These are phyloP conservation scores for Caenorhabditis imperialis DNA, from an alignment of 2,888 invertebrate species.

Conservation along the genomic window DNA sequence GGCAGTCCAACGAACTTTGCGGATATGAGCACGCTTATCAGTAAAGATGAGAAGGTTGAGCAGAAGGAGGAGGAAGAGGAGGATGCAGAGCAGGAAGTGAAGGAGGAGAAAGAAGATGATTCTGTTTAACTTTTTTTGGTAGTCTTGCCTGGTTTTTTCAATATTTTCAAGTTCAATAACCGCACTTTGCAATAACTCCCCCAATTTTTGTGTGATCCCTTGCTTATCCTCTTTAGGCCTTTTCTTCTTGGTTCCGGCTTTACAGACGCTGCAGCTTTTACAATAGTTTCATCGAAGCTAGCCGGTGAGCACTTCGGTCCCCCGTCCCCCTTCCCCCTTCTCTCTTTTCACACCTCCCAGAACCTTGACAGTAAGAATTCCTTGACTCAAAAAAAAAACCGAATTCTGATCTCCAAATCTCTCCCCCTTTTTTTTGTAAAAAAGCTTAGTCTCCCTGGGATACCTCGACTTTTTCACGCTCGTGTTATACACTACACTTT, in stretches of 20 bases:
- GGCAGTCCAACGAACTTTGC: conserved; percentile 49
- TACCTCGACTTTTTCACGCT: conserved; percentile 5
- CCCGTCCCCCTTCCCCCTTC: neutral
- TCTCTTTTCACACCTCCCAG: neutral
- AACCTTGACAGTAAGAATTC: conserved; percentile 50
- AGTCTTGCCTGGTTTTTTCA: neutral
- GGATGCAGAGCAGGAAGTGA: conserved; percentile 20
- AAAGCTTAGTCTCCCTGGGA: conserved; percentile 1
- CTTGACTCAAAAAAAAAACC: conserved; percentile 39
- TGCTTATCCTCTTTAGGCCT: conserved; percentile 1
- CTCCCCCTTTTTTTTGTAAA: neutral
- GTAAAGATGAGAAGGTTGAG: no score
- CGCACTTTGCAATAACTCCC: conserved; percentile 46
- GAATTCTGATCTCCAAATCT: conserved; percentile 43
- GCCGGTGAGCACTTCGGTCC: conserved; percentile 50
- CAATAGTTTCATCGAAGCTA: conserved; percentile 39
- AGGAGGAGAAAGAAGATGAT: conserved; percentile 2
- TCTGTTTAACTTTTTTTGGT: neutral
- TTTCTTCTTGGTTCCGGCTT: conserved; percentile 42
- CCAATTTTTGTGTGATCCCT: no score
- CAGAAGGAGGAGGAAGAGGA: conserved; percentile 26
- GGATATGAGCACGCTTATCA: conserved; percentile 48
- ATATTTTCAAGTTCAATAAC: neutral
- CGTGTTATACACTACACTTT: conserved; percentile 16
- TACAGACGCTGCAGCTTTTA: conserved; percentile 29